phyloP scores from a whole-genome alignment of 2,113 vertebrate genomes.

The Festucalex cinctus region DNA sequence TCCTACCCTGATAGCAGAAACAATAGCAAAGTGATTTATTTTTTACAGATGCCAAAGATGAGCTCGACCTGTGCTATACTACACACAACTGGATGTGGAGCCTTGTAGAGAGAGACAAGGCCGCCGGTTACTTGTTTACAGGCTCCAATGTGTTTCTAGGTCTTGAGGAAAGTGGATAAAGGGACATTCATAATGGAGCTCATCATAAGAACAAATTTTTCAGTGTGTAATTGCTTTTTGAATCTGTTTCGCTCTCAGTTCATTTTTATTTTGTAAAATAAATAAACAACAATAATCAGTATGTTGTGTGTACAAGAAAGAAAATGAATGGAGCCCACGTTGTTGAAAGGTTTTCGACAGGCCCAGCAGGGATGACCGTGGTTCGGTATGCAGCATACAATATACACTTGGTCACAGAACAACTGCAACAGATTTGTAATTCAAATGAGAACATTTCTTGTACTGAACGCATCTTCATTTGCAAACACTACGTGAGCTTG shows the following conservation, averaged over 20 bases:
- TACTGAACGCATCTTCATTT: constrained; percentile 27
- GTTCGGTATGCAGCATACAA: constrained; percentile 21
- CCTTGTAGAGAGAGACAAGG: constrained; percentile 13
- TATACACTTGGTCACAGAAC: constrained; percentile 17
- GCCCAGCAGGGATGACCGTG: constrained; percentile 4
- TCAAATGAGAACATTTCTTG: constrained; percentile 32
- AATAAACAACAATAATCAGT: constrained; percentile 11
- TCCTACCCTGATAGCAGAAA: constrained; percentile 52
- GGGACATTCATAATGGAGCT: constrained; percentile 18
- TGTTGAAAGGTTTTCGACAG: constrained; percentile 39
- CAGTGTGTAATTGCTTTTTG: constrained; percentile 56
- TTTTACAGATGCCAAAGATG: constrained; percentile 37
- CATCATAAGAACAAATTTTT: constrained; percentile 35
- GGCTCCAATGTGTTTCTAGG: constrained; percentile 22
- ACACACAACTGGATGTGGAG: constrained; percentile 3
- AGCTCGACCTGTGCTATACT: constrained; percentile 1
- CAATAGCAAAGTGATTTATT: constrained; percentile 28
- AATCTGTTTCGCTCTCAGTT: constrained; percentile 28
- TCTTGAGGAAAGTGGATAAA: constrained; percentile 11
- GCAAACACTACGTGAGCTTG: constrained; percentile 38
- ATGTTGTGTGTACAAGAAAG: neutral
- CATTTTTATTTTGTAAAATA: constrained; percentile 62
- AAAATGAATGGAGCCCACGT: constrained; percentile 23
- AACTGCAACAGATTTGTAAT: constrained; percentile 38
- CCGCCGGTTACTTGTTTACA: constrained; percentile 18